Base-by-base conservation (phyloP, 1,140 invertebrate species). In the Anastrepha obliqua region DNA sequence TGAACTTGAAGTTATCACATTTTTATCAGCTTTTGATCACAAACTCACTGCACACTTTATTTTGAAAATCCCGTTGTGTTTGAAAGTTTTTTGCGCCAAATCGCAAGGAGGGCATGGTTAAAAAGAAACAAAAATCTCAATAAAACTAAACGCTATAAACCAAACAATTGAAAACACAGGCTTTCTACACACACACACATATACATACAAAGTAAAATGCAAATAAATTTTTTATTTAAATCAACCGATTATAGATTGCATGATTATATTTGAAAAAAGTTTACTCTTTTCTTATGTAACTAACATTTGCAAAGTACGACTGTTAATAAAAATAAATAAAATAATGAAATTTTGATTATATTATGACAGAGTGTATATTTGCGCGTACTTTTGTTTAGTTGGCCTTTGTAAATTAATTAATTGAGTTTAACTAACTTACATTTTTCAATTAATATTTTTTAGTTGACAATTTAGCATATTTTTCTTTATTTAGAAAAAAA, bases 51-150 rank as follows among this genome's bases (percentile, higher is more conserved):
- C 51, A 55, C 51, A 55, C 1, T 55, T 55, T 55, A 11, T 55
- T 29, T 29, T 55, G 9, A 29, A 4, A 44, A 42, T 17, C 67
- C 42, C 67, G 42, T 42, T 74, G 67, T 74, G 42, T 74, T 47
- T 39, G 2, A 74, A 74, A 3, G 39, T 74, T 47, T 13, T 5
- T 44, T 74, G 67, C 42, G 67, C 39, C 42, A 44, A 0, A 47
- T 44, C 15, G 67, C 67, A 47, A 86, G 55, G 85, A 86, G 85
- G 85, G 85, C 85, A 86, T 86, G 85, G 85, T 86, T 62, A 86
- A 86, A 60, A 70, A 1, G 17, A 70, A 70, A 74, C 5, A 74
- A 47, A 47, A 74, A 74, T 29, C 29, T 29, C 29, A 29, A 29
- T 29, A 74, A 11, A 47, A 67, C 29, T 67, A 1, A 11, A 74